Evolutionary conservation across 1,140 invertebrate genomes (phyloP).

Genomic region (Mycetomoellerius zeteki): DNA sequence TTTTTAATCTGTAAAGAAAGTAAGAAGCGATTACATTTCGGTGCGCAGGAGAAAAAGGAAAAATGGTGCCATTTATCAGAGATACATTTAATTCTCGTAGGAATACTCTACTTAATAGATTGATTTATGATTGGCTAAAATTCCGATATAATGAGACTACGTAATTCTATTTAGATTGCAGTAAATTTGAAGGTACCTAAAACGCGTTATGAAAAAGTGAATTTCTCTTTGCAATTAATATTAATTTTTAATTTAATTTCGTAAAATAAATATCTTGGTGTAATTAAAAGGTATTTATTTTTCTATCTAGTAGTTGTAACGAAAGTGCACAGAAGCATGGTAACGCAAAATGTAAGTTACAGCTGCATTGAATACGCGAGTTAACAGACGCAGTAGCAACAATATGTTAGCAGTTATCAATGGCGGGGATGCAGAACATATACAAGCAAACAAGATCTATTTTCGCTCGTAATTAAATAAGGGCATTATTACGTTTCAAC

Average conservation of each 20-base stretch:
- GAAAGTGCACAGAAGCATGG: neutral
- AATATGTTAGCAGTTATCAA: slow-evolving; percentile 56
- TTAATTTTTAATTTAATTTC: slow-evolving; percentile 1
- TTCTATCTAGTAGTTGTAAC: neutral
- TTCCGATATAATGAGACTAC: neutral
- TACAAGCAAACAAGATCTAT: slow-evolving; percentile 60
- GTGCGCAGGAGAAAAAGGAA: neutral
- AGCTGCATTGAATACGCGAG: neutral
- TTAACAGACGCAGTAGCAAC: slow-evolving; percentile 29
- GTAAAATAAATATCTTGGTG: neutral
- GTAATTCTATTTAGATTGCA: neutral
- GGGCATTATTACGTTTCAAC: slow-evolving; percentile 63
- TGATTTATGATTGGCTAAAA: slow-evolving; percentile 15
- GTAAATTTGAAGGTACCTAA: neutral
- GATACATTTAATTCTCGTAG: slow-evolving; percentile 22
- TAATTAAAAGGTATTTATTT: neutral
- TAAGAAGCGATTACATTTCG: neutral
- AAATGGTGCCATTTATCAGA: slow-evolving; percentile 12
- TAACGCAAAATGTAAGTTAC: slow-evolving; percentile 24
- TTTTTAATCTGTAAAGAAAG: slow-evolving; percentile 16
- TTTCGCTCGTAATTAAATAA: slow-evolving; percentile 62
- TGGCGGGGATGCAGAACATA: slow-evolving; percentile 13
- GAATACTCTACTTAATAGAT: slow-evolving; percentile 42
- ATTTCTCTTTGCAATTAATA: slow-evolving; percentile 5
- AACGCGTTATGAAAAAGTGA: neutral